Conservation (phyloP, 2,113 vertebrate species). For the Hiodon alosoides region DNA sequence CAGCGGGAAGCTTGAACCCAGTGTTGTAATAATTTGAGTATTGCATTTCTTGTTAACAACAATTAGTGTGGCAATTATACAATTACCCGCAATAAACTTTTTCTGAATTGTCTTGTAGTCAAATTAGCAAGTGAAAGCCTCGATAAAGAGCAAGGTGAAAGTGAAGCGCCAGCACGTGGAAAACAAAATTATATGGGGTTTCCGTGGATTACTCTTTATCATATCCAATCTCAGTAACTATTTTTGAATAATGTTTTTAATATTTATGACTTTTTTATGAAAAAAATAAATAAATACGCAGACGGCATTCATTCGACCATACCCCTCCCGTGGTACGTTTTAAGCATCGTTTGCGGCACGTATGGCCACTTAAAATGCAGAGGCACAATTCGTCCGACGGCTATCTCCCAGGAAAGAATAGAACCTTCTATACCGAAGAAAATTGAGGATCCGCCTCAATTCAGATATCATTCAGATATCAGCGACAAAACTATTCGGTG, state of each 20-base stretch:
- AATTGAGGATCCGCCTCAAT: constrained; percentile 65
- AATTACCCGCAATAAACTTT: constrained; percentile 72
- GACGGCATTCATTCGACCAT: neutral
- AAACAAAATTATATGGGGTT: too few species aligned
- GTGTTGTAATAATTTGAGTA: constrained; percentile 58
- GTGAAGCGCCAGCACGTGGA: neutral
- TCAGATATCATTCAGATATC: constrained; percentile 48
- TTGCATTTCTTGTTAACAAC: constrained; percentile 68
- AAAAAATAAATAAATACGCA: neutral
- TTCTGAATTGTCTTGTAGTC: constrained; percentile 33
- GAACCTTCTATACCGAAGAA: constrained; percentile 55
- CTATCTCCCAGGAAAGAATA: constrained; percentile 19
- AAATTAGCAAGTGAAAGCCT: constrained; percentile 61
- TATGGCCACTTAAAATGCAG: constrained; percentile 7
- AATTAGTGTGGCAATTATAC: constrained; percentile 73
- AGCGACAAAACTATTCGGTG: constrained; percentile 43
- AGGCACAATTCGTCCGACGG: constrained; percentile 9
- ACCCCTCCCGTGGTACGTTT: neutral
- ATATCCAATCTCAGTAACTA: too few species aligned
- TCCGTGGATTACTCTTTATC: too few species aligned
- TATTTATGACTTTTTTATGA: too few species aligned
- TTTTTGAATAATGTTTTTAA: too few species aligned
- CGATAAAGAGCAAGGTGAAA: constrained; percentile 25
- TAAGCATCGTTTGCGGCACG: neutral
- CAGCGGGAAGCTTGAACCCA: constrained; percentile 42